phyloP scores from a whole-genome alignment of 2,797 vertebrate genomes.

The Enteromius afrohamiltoni region DNA sequence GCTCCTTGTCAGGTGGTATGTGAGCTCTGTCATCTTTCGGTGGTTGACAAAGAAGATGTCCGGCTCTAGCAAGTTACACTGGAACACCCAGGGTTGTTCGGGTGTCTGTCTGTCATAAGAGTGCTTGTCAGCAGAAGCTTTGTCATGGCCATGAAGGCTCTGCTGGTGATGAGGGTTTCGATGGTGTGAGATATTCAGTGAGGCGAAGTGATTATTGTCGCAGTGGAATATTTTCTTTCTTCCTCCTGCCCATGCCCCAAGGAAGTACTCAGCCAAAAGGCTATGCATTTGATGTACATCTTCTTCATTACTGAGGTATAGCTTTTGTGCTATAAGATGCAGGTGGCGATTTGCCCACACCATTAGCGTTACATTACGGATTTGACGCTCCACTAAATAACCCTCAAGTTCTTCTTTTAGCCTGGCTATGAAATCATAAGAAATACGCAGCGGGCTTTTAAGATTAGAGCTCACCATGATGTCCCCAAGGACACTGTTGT shows the following conservation, averaged over 20 bases:
- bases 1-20: conserved; percentile 92
- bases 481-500: conserved; percentile 93
- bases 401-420: conserved; percentile 95
- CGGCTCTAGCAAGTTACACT: conserved; percentile 95
- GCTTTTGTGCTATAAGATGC: conserved; percentile 97
- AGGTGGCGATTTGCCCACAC: conserved; percentile 98
- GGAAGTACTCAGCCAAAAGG: conserved; percentile 95
- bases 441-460: conserved; percentile 89
- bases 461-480: conserved; percentile 84
- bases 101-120: conserved; percentile 96
- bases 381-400: conserved; percentile 94
- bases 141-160: conserved; percentile 83
- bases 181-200: conserved; percentile 83
- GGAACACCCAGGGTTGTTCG: conserved; percentile 98
- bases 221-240: conserved; percentile 92
- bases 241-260: conserved; percentile 98
- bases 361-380: conserved; percentile 91
- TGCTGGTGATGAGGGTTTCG: conserved; percentile 85
- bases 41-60: conserved; percentile 99
- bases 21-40: conserved; percentile 96
- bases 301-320: conserved; percentile 92
- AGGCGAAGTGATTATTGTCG: conserved; percentile 87
- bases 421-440: conserved; percentile 91
- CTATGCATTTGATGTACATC: conserved; percentile 96
- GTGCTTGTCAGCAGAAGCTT: conserved; percentile 86